These are phyloP conservation scores for Pogonocichla stellata DNA, from an alignment of 2,113 vertebrate genomes.

Conservation along the genomic window DNA sequence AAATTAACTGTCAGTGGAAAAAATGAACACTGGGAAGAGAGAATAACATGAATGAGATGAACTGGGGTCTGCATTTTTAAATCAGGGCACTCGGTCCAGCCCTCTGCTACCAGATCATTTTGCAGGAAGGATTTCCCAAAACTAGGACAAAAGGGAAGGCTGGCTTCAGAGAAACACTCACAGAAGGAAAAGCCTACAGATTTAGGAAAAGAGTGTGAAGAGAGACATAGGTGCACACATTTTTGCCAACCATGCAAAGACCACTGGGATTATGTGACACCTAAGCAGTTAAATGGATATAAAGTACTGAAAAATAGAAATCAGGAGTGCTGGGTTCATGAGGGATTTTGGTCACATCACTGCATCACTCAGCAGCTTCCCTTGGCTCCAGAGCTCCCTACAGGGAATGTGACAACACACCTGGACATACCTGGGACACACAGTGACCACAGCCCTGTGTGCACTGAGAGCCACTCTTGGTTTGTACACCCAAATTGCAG, in stretches of 20 bases:
- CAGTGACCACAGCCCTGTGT: not conserved
- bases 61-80: not conserved
- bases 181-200: not conserved
- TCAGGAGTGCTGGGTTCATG: not conserved
- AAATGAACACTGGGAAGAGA: not conserved
- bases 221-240: not conserved
- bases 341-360: not conserved
- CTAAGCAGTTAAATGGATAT: not conserved
- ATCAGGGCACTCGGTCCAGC: not conserved
- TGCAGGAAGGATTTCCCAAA: not conserved
- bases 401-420: not conserved
- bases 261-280: not conserved
- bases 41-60: not conserved
- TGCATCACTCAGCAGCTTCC: not conserved
- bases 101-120: not conserved
- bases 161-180: not conserved
- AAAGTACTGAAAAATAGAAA: not conserved
- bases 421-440: not conserved
- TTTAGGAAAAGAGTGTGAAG: not conserved
- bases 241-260: not conserved
- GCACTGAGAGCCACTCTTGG: not conserved
- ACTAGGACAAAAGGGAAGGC: not conserved
- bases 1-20: not conserved
- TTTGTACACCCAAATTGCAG: not conserved
- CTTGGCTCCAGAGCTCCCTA: not conserved